Evolutionary conservation across 2,113 vertebrate species (phyloP).

Genomic region (Pachyramphus minor): DNA sequence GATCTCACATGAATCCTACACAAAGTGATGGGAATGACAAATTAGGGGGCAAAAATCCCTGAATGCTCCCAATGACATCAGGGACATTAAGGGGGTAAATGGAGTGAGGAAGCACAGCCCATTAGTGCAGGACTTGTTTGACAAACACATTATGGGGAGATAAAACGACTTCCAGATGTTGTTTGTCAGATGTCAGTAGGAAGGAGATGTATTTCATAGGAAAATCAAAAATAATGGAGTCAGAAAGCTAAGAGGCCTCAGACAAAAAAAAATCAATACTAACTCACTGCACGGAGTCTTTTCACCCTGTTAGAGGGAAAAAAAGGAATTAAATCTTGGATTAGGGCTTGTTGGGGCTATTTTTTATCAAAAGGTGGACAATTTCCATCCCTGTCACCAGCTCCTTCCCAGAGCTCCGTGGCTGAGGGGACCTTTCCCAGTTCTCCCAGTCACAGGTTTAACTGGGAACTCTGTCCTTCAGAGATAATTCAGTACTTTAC

Average conservation of each 20-base stretch:
- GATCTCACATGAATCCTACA: neutral
- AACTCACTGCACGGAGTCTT: constrained; percentile 61
- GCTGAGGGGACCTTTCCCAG: neutral
- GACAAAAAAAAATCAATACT: constrained; percentile 77
- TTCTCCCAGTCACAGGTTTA: neutral
- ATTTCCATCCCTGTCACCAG: neutral
- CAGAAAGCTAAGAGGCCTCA: constrained; percentile 74
- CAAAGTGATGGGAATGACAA: constrained; percentile 52
- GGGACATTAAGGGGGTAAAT: constrained; percentile 71
- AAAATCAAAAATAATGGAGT: constrained; percentile 88
- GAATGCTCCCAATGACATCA: constrained; percentile 65
- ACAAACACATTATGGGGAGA: constrained; percentile 86
- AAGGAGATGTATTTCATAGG: constrained; percentile 84
- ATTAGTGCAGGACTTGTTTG: constrained; percentile 80
- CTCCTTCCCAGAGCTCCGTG: neutral
- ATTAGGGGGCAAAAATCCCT: constrained; percentile 34
- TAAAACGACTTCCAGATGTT: constrained; percentile 85
- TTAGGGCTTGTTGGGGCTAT: neutral
- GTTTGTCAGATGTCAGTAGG: constrained; percentile 86
- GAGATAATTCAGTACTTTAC: neutral
- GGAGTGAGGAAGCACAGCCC: constrained; percentile 68
- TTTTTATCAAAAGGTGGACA: neutral
- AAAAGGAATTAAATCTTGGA: constrained; percentile 57
- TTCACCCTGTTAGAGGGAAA: constrained; percentile 56
- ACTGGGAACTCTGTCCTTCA: neutral